Evolutionary conservation across 2,113 vertebrate species (phyloP).

Genomic region (Halichoeres trimaculatus): DNA sequence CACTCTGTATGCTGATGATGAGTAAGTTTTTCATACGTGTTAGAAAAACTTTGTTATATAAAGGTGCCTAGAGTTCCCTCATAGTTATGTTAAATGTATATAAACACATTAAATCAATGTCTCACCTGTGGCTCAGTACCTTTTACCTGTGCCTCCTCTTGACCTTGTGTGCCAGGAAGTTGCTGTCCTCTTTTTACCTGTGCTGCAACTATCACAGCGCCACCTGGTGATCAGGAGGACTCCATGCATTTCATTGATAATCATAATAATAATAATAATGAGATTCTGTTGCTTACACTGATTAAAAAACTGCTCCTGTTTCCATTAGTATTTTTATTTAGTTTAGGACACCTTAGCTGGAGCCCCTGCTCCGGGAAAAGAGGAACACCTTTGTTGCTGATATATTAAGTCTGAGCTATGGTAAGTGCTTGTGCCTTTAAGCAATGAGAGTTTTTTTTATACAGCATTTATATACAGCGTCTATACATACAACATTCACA

Average conservation of each 20-base stretch:
- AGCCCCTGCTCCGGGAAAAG: constrained; percentile 73
- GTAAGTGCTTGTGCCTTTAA: constrained; percentile 84
- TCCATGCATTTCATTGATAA: constrained; percentile 1
- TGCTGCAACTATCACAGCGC: background rate
- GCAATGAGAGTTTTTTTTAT: constrained; percentile 81
- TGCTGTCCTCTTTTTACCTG: background rate
- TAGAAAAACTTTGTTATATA: no score
- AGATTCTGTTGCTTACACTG: constrained; percentile 55
- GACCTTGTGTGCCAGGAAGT: constrained; percentile 46
- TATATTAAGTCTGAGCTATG: constrained; percentile 83
- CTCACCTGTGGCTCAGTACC: constrained; percentile 24
- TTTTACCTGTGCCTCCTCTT: constrained; percentile 56
- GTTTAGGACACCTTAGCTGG: constrained; percentile 75
- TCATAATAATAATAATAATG: constrained; percentile 17
- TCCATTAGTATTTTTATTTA: constrained; percentile 81
- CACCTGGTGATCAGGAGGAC: constrained; percentile 1
- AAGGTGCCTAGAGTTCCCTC: background rate
- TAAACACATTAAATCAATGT: background rate
- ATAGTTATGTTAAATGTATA: background rate
- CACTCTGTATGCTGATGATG: no score
- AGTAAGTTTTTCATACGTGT: no score
- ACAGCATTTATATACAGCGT: constrained; percentile 88
- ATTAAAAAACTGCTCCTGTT: constrained; percentile 69
- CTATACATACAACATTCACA: constrained; percentile 86
- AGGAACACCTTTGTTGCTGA: constrained; percentile 80